Evolutionary conservation across 2,888 invertebrate species (phyloP), one percentile per base, ranked within the genome.

Genomic region (Plusia festucae): DNA sequence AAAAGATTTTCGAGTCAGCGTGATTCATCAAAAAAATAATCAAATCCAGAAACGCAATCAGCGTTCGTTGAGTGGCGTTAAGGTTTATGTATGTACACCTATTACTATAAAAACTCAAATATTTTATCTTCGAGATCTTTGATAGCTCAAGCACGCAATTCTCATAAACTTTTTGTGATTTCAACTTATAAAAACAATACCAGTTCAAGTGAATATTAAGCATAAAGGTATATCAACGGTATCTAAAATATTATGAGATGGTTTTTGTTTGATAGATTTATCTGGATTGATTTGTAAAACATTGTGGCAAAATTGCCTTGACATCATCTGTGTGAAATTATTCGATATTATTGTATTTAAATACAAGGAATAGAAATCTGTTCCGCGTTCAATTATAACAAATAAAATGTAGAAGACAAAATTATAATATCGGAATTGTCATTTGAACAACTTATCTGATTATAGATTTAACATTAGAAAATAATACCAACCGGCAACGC

Each of bases 21-120:
- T 74, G 53, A 71, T 15, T 27, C 13, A 56, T 49, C 55, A 40
- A 49, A 55, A 73, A 68, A n/a, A n/a, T n/a, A 24, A 58, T 15
- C 32, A 13, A 9, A 51, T 18, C 16, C 27, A 32, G 24, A 40
- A 27, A 61, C 30, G 51, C 46, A 49, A 59, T 68, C 46, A 55
- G 18, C 6, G 34, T n/a, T 16, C 4, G 56, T 74, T 22, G 13
- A 32, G 20, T 30, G 46, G n/a, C 60, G 51, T 20, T 46, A 32
- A 56, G 40, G 46, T 15, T 49, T 24, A n/a, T n/a, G n/a, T 56
- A 27, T 20, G 22, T 24, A 24, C 11, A 51, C 15, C 15, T 20
- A 11, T 22, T 51, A 13, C 7, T 15, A 15, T 22, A 24, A n/a
- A 24, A 24, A 52, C 22, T 22, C 15, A 22, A 22, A 22, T 52